These are phyloP conservation scores for Epinotia brunnichana DNA, from an alignment of 2,888 invertebrate genomes.

Conservation along the genomic window DNA sequence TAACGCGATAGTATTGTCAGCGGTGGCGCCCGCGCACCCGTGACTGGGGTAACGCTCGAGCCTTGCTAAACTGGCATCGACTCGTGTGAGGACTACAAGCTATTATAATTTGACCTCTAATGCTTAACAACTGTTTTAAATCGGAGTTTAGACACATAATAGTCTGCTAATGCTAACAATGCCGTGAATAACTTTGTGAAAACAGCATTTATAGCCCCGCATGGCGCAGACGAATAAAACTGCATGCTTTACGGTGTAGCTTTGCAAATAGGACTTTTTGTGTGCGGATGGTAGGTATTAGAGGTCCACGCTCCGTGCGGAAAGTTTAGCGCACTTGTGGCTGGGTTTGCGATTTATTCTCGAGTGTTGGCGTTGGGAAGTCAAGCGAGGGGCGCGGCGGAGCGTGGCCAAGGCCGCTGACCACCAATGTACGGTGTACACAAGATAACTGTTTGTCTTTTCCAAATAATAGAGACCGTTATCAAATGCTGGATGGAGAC, in stretches of 20 bases:
- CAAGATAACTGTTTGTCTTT: not conserved
- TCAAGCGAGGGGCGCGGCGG: slow-evolving; percentile 9
- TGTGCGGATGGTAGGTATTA: not conserved
- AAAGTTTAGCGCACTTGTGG: not conserved
- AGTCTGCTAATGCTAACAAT: too few relatives aligned
- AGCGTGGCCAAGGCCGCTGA: slow-evolving; percentile 11
- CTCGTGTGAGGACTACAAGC: not conserved
- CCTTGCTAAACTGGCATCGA: not conserved
- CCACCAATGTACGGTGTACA: not conserved
- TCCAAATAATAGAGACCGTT: not conserved
- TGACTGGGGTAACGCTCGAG: slow-evolving; percentile 19
- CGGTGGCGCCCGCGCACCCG: slow-evolving; percentile 9
- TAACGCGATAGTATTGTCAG: slow-evolving; percentile 19
- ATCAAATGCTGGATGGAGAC: not conserved
- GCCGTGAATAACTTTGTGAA: not conserved
- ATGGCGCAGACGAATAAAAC: not conserved
- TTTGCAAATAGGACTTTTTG: slow-evolving; percentile 3
- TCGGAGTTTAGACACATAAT: not conserved
- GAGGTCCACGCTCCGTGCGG: not conserved
- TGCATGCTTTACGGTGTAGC: not conserved
- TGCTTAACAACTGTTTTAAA: not conserved
- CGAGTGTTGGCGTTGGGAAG: slow-evolving; percentile 1
- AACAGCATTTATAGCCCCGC: not conserved
- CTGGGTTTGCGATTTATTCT: not conserved
- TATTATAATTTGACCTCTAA: not conserved